These are phyloP conservation scores for Labeo calbasu DNA, from an alignment of 2,797 vertebrate genomes.

Conservation along the genomic window DNA sequence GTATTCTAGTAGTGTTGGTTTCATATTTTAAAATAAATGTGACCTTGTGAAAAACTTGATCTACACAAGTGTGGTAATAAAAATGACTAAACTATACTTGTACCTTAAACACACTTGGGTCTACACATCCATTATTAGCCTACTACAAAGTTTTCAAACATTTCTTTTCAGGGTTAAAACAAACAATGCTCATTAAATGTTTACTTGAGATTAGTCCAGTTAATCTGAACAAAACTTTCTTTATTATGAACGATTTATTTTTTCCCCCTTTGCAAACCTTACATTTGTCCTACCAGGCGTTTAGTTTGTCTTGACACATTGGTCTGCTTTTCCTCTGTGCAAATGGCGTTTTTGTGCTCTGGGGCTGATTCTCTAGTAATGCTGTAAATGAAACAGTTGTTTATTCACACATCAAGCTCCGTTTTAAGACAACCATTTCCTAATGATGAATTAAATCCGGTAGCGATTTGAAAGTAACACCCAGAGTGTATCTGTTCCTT, in stretches of 20 bases:
- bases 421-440: conserved; percentile 47
- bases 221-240: neutral
- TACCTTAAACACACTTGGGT: neutral
- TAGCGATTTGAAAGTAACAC: conserved; percentile 53
- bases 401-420: conserved; percentile 45
- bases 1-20: neutral
- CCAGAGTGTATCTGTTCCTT: conserved; percentile 45
- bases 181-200: neutral
- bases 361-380: conserved; percentile 8
- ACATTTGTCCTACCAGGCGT: neutral
- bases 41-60: no score
- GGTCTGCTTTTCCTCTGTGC: conserved; percentile 6
- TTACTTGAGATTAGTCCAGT: neutral
- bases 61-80: neutral
- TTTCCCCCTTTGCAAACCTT: neutral
- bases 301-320: neutral
- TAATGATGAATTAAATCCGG: conserved; percentile 48
- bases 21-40: neutral
- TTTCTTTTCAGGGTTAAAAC: neutral
- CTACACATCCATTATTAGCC: neutral
- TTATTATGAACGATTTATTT: neutral
- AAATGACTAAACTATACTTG: neutral
- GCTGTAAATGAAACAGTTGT: conserved; percentile 50
- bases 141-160: neutral
- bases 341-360: conserved; percentile 7